These are phyloP conservation scores for Meloidogyne exigua DNA, from an alignment of 1,140 invertebrate genomes.

Conservation along the genomic window DNA sequence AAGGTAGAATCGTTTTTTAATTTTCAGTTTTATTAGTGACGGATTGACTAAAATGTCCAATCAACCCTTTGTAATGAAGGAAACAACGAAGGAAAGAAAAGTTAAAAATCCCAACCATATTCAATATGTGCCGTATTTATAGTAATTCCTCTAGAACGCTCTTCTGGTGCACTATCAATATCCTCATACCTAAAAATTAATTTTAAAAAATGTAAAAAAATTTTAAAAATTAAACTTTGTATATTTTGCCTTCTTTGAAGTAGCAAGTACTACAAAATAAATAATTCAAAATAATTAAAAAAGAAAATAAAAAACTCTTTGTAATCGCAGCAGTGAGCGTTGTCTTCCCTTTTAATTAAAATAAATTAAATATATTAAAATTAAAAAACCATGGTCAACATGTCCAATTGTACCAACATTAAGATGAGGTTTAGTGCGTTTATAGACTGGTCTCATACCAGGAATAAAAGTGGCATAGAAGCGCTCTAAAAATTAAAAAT, in stretches of 20 bases:
- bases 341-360: slow-evolving; percentile 75
- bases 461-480: slow-evolving; percentile 30
- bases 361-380: not conserved
- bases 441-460: slow-evolving; percentile 36
- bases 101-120: slow-evolving; percentile 68
- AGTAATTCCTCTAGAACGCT: slow-evolving; percentile 89
- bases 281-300: not conserved
- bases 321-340: slow-evolving; percentile 95
- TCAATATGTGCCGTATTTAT: slow-evolving; percentile 92
- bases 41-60: too few relatives aligned
- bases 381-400: slow-evolving; percentile 81
- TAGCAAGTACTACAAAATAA: slow-evolving; percentile 25
- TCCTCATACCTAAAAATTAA: slow-evolving; percentile 82
- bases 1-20: too few relatives aligned
- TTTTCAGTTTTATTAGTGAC: too few relatives aligned
- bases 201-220: slow-evolving; percentile 65
- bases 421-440: slow-evolving; percentile 82
- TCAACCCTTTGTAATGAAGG: too few relatives aligned
- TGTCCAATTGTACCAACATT: slow-evolving; percentile 97
- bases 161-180: slow-evolving; percentile 92
- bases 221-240: not conserved
- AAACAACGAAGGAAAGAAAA: too few relatives aligned
- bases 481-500: slow-evolving; percentile 13
- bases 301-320: slow-evolving; percentile 67
- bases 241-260: slow-evolving; percentile 25